A percentile compares a stretch with the other conserved stretches of the same genome.
phyloP scores from a whole-genome alignment of 1,140 invertebrate species.

The Pseudomyrmex pallidus region DNA sequence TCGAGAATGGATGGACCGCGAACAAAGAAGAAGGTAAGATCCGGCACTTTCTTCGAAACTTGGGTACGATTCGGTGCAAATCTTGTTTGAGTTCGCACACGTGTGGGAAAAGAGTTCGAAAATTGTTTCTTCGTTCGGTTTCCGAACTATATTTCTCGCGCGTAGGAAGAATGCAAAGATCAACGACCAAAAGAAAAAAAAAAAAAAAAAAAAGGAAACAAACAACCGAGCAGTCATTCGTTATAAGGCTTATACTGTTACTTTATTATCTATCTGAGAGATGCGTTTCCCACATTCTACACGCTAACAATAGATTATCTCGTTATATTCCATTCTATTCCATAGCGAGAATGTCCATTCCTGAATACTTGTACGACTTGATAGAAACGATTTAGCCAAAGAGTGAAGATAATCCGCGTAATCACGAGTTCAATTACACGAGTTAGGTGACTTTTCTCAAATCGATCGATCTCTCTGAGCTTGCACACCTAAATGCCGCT shows the following conservation, averaged over 20 bases:
- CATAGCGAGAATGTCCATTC: constrained; percentile 24
- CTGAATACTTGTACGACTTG: not conserved
- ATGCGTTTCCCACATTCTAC: not conserved
- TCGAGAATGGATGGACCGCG: constrained; percentile 1
- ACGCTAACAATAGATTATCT: constrained; percentile 2
- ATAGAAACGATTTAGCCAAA: constrained; percentile 1
- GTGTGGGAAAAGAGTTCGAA: not conserved
- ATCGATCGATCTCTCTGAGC: not conserved
- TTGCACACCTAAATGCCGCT: not conserved
- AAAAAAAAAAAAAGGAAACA: no score
- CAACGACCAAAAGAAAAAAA: constrained; percentile 41
- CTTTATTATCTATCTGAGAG: constrained; percentile 27
- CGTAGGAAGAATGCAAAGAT: not conserved
- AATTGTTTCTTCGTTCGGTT: not conserved
- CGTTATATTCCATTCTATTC: constrained; percentile 33
- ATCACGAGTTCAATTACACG: not conserved
- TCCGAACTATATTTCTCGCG: not conserved
- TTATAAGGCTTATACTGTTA: constrained; percentile 8
- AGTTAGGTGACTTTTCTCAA: not conserved
- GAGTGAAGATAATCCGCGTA: not conserved
- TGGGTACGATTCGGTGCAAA: not conserved
- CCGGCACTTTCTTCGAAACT: not conserved
- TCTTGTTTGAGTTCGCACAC: no score
- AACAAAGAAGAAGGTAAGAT: not conserved
- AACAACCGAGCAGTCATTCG: constrained; percentile 18